Base-by-base conservation (phyloP, 2,113 vertebrate species). In the Cochlearius cochlearius region DNA sequence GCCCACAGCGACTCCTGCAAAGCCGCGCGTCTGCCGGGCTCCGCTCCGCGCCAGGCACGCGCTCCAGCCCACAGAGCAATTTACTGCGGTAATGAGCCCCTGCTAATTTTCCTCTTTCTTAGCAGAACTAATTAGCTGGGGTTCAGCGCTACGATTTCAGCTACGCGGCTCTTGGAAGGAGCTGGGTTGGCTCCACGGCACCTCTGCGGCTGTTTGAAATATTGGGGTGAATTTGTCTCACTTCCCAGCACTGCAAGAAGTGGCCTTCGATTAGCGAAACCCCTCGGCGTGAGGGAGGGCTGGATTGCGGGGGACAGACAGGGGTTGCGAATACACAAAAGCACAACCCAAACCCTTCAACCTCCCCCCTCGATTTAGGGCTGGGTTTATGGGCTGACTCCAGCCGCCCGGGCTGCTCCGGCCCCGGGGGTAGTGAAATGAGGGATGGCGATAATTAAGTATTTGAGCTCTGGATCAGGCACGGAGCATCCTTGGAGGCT, bases 61-160 rank as follows among this genome's bases (percentile, higher is more conserved):
- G 8, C 55, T n/a, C 5, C 27, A 1, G 27, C 4, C 89, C 86
- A 6, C 84, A 4, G 52, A 72, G 73, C 90, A 43, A 72, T 82
- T 47, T 62, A 5, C 77, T 12, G 59, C 80, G 2, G 36, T 89
- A 84, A 95, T 62, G 72, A 96, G 27, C 80, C 80, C 49, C 73
- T 12, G 81, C 60, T 96, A 69, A 63, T 90, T 93, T 82, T 27
- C 74, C 59, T 60, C 36, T 47, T 50, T 75, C 79, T 78, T 17
- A 59, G 90, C 94, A 47, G 94, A 71, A 10, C 90, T 95, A 90
- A 97, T 96, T 93, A 97, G 84, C 85, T 32, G 64, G 50, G 66
- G 59, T 50, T 76, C 55, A 23, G 59, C 43, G 2, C 19, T 17
- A 9, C 27, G 11, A 3, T 64, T 77, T 21, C 81, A 92, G 74